These are phyloP conservation scores for Polyploca ridens DNA, from an alignment of 2,888 invertebrate genomes.

Conservation along the genomic window DNA sequence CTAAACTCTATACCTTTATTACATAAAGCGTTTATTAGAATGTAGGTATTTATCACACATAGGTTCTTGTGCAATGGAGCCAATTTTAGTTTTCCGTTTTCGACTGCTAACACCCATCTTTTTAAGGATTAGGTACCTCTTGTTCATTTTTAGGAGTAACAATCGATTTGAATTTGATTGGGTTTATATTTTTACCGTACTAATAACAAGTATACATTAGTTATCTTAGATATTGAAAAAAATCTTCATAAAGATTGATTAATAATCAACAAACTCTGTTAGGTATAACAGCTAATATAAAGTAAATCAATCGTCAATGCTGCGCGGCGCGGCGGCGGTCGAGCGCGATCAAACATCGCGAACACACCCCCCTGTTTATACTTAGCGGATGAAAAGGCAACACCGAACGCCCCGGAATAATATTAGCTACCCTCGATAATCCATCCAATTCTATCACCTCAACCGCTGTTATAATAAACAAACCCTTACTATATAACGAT, in stretches of 20 bases:
- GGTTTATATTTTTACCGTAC: no score
- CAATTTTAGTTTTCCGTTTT: no score
- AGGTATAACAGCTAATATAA: slow-evolving; percentile 59
- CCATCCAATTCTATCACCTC: slow-evolving; percentile 68
- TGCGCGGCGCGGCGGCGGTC: slow-evolving; percentile 56
- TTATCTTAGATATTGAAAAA: neutral
- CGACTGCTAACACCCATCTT: no score
- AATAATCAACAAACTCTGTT: slow-evolving; percentile 27
- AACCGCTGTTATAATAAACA: slow-evolving; percentile 39
- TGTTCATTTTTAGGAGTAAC: no score
- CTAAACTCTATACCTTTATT: slow-evolving; percentile 2
- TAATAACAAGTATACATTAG: neutral
- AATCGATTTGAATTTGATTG: no score
- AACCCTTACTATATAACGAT: slow-evolving; percentile 41
- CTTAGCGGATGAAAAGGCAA: slow-evolving; percentile 84
- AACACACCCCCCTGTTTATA: slow-evolving; percentile 84
- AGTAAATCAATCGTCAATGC: slow-evolving; percentile 74
- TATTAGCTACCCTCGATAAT: slow-evolving; percentile 83
- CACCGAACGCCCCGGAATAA: slow-evolving; percentile 83
- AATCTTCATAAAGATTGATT: slow-evolving; percentile 27
- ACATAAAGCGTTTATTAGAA: neutral
- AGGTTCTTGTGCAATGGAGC: neutral
- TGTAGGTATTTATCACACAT: neutral
- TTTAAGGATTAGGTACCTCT: no score
- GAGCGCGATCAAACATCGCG: slow-evolving; percentile 72